phyloP scores from a whole-genome alignment of 2,113 vertebrate genomes.

The Barbus barbus region DNA sequence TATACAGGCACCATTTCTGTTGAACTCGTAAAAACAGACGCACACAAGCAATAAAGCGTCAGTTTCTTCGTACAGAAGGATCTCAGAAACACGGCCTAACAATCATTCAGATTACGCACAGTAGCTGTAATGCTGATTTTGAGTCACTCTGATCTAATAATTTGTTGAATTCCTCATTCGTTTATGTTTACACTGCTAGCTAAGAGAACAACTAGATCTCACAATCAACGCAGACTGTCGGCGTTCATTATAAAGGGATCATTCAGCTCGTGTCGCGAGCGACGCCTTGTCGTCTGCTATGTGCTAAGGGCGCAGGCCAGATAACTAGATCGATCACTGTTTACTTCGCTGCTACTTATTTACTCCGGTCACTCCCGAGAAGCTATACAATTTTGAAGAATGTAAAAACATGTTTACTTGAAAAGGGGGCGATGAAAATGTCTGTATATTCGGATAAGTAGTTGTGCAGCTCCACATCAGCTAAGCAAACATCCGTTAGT shows the following conservation, averaged over 20 bases:
- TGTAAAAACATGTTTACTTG: neutral
- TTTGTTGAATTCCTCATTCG: neutral
- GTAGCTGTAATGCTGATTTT: neutral
- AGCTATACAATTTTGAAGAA: neutral
- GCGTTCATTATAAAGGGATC: neutral
- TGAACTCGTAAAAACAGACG: neutral
- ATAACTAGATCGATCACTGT: neutral
- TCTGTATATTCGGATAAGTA: neutral
- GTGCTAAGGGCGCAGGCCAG: constrained; percentile 36
- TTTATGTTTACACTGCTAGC: neutral
- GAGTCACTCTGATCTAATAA: no score
- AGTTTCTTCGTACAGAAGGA: no score
- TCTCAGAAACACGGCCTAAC: neutral
- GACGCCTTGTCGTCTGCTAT: constrained; percentile 13
- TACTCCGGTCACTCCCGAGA: neutral
- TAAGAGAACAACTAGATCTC: neutral
- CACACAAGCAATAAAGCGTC: no score
- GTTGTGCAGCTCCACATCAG: constrained; percentile 20
- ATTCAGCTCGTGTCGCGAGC: neutral
- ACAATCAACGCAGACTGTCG: neutral
- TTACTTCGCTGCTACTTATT: neutral
- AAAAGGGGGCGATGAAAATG: neutral
- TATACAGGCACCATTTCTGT: neutral
- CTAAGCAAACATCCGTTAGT: constrained; percentile 42
- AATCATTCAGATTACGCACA: neutral